phyloP scores from a whole-genome alignment of 2,113 vertebrate species.

The Loxodonta africana region DNA sequence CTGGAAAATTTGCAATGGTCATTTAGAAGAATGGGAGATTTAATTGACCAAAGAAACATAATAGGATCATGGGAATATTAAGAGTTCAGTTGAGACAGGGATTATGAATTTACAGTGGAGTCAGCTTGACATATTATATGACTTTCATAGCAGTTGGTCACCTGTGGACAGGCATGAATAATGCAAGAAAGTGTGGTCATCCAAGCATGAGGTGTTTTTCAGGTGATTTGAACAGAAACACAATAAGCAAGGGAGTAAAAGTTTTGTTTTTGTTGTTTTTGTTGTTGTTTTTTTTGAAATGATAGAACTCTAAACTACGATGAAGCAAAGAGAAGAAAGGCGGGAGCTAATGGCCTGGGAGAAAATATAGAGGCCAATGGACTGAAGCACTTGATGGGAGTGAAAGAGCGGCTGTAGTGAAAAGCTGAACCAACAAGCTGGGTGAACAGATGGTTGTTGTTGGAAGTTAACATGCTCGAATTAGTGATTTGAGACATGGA shows the following conservation, averaged over 20 bases:
- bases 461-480: not conserved
- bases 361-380: not conserved
- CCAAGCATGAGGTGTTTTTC: not conserved
- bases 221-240: not conserved
- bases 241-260: not conserved
- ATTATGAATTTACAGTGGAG: not conserved
- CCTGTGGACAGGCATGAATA: not conserved
- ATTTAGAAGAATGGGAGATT: not conserved
- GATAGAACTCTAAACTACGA: not conserved
- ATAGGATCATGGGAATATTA: not conserved
- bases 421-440: not conserved
- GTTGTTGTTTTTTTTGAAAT: not conserved
- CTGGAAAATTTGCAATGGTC: not conserved
- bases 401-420: not conserved
- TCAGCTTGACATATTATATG: not conserved
- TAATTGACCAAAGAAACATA: not conserved
- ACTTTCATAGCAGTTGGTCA: not conserved
- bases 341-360: not conserved
- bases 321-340: not conserved
- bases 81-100: not conserved
- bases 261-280: too few species aligned
- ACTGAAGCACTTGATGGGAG: rapidly evolving
- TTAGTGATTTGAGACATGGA: not conserved
- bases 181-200: not conserved
- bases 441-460: not conserved